Conservation (phyloP, 2,113 vertebrate species). For the Sceloporus tristichus region DNA sequence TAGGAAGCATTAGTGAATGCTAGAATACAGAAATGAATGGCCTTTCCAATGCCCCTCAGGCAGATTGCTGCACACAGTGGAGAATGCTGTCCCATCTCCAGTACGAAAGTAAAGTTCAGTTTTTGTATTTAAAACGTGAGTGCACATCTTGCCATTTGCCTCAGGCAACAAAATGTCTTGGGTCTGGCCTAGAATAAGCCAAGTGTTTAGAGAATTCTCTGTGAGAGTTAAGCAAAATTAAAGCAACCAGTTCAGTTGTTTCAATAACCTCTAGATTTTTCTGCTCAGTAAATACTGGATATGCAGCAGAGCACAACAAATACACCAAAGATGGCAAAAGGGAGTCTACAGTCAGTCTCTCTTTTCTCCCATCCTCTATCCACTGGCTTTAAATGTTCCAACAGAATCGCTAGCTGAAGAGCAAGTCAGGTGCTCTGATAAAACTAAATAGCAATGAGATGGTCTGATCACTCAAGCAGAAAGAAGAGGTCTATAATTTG, state of each 20-base stretch:
- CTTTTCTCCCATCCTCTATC: neutral
- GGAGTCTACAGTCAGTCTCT: neutral
- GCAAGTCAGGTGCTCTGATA: slow-evolving; percentile 8
- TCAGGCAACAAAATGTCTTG: neutral
- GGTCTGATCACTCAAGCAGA: slow-evolving; percentile 33
- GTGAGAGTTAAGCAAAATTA: neutral
- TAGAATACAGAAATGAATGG: neutral
- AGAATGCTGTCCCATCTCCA: neutral
- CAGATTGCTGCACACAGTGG: neutral
- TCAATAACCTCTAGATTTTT: neutral
- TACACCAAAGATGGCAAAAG: neutral
- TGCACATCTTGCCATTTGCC: neutral
- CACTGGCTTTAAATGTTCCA: slow-evolving; percentile 11
- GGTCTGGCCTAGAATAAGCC: neutral
- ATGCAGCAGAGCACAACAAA: neutral
- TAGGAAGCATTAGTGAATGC: neutral
- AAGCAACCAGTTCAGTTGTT: neutral
- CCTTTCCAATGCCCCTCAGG: neutral
- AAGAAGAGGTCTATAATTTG: slow-evolving; percentile 25
- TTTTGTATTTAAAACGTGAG: neutral
- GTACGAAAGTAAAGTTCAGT: neutral
- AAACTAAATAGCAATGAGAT: slow-evolving; percentile 42
- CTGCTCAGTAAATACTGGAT: neutral
- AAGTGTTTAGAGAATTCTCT: neutral
- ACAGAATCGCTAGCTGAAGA: neutral